Evolutionary conservation across 2,797 vertebrate species (phyloP).

Genomic region (Tamandua tetradactyla): DNA sequence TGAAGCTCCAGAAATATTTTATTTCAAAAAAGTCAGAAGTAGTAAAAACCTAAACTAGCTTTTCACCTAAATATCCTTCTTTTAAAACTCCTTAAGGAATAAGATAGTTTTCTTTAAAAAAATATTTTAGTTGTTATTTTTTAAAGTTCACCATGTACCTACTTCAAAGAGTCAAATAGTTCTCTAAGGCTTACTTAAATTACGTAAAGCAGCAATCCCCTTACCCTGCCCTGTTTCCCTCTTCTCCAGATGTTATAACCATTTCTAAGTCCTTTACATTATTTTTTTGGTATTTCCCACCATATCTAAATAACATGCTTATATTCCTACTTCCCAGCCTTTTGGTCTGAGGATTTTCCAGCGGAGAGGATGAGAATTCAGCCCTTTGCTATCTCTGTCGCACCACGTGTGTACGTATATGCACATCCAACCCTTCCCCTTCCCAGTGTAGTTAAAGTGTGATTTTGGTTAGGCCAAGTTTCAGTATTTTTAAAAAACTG

Average conservation of each 20-base stretch:
- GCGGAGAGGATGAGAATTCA: neutral
- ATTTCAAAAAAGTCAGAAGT: neutral
- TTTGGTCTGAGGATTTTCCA: neutral
- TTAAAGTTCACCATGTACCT: neutral
- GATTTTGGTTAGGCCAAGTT: neutral
- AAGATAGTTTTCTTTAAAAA: neutral
- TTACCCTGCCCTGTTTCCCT: neutral
- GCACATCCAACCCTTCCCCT: rapidly evolving
- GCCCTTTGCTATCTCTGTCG: neutral
- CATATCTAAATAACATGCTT: neutral
- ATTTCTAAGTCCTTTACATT: neutral
- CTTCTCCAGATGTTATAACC: neutral
- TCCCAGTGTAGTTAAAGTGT: neutral
- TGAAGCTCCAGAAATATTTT: neutral
- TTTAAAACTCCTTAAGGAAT: neutral
- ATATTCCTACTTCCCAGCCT: neutral
- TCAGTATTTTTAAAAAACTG: conserved; percentile 13
- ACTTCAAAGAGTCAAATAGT: neutral
- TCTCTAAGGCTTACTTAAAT: neutral
- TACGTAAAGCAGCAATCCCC: neutral
- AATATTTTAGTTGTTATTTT: neutral
- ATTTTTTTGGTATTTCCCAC: neutral
- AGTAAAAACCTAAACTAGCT: neutral
- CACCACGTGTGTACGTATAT: neutral
- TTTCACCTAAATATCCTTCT: neutral